These are phyloP conservation scores for Luehdorfia chinensis DNA, from an alignment of 1,140 invertebrate species.

Conservation along the genomic window DNA sequence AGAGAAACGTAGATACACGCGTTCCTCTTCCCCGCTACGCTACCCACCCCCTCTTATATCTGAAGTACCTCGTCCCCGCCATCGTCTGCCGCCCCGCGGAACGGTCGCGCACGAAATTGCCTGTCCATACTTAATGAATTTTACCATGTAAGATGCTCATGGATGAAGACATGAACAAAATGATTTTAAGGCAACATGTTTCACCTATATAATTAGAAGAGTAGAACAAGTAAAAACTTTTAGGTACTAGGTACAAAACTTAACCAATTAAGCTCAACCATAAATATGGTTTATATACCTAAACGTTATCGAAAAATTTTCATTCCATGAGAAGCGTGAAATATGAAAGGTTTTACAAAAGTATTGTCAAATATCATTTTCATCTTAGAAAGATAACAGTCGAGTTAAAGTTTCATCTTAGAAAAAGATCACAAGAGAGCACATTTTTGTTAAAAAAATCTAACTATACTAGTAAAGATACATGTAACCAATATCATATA, in stretches of 20 bases:
- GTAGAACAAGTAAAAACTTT: neutral
- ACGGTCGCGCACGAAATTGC: too few relatives aligned
- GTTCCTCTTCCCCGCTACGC: too few relatives aligned
- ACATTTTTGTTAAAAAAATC: conserved; percentile 25
- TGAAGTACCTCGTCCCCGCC: too few relatives aligned
- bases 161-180: neutral
- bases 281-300: neutral
- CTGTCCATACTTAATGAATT: too few relatives aligned
- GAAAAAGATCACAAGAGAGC: conserved; percentile 51
- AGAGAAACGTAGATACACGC: too few relatives aligned
- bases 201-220: neutral
- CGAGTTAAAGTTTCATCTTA: conserved; percentile 37
- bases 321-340: conserved; percentile 11
- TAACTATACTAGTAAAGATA: conserved; percentile 30
- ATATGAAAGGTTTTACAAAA: conserved; percentile 45
- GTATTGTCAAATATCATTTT: conserved; percentile 55
- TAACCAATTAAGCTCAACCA: neutral
- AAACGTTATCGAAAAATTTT: neutral
- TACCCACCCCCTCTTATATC: too few relatives aligned
- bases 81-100: too few relatives aligned
- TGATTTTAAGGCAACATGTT: neutral
- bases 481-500: conserved; percentile 26
- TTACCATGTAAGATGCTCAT: neutral
- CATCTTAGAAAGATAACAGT: conserved; percentile 42
- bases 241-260: neutral